Percentiles rank a stretch among this genome's conserved stretches.
Evolutionary conservation across 2,113 vertebrate species (phyloP).

Genomic region (Heterochromis multidens): DNA sequence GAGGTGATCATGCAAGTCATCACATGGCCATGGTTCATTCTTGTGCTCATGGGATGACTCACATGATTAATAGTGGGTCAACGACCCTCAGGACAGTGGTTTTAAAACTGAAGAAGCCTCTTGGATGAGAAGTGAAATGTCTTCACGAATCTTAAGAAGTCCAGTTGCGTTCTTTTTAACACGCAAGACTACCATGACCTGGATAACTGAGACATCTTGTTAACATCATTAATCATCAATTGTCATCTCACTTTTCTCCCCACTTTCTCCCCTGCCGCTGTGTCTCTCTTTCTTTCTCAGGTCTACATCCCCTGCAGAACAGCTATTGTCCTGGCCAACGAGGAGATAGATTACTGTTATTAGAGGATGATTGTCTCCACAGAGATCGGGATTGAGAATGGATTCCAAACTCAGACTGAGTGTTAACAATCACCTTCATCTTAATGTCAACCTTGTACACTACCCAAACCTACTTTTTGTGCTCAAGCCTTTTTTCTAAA

Average conservation of each 20-base stretch:
- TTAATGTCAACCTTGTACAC: slow-evolving; percentile 48
- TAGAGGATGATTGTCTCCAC: slow-evolving; percentile 69
- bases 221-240: slow-evolving; percentile 44
- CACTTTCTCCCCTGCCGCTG: slow-evolving; percentile 5
- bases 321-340: slow-evolving; percentile 79
- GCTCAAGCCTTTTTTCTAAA: slow-evolving; percentile 18
- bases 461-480: slow-evolving; percentile 36
- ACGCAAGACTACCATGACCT: not conserved
- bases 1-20: not conserved
- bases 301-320: slow-evolving; percentile 83
- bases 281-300: slow-evolving; percentile 53
- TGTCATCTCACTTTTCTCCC: slow-evolving; percentile 46
- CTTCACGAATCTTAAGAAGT: not conserved
- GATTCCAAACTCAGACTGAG: slow-evolving; percentile 58
- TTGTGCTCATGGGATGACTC: not conserved
- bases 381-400: slow-evolving; percentile 51
- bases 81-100: not conserved
- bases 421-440: slow-evolving; percentile 66
- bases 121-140: not conserved
- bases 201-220: not conserved
- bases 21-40: not conserved
- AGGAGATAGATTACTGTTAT: slow-evolving; percentile 78
- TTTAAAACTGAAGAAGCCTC: not conserved
- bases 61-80: not conserved
- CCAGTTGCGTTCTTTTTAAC: not conserved